Conservation (phyloP, 2,113 vertebrate genomes). For the Tretioscincus oriximinensis region DNA sequence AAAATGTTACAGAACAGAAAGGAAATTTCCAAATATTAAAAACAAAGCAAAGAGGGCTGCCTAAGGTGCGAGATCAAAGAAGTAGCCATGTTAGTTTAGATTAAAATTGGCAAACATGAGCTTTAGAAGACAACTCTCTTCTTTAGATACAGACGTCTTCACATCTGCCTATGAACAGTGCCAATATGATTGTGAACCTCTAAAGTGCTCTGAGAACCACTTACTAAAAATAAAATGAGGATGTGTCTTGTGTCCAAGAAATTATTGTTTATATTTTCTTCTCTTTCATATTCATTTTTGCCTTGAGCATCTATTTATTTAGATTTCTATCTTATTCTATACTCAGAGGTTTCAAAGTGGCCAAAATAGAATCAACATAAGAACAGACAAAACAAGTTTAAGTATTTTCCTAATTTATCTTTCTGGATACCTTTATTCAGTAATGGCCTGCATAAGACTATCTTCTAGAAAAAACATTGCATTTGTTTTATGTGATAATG, state of each 20-base stretch:
- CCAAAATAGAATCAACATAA: no score
- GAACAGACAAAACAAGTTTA: no score
- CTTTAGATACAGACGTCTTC: no score
- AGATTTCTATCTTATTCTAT: neutral
- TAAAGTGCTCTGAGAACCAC: no score
- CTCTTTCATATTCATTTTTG: neutral
- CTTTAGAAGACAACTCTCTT: no score
- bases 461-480: neutral
- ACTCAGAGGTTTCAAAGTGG: no score
- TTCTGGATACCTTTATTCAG: neutral
- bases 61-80: neutral
- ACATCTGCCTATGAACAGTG: no score
- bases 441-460: neutral
- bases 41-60: neutral
- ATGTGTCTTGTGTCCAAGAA: neutral
- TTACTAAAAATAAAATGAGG: neutral
- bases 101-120: no score
- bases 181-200: no score
- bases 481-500: conserved; percentile 1
- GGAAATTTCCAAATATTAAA: neutral
- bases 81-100: no score
- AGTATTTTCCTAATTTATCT: neutral
- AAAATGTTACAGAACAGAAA: neutral
- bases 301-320: neutral
- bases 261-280: rapidly evolving